Percentiles rank a stretch among this genome's conserved stretches.
These are phyloP conservation scores for Diaperis boleti DNA, from an alignment of 2,888 invertebrate genomes.

Conservation along the genomic window DNA sequence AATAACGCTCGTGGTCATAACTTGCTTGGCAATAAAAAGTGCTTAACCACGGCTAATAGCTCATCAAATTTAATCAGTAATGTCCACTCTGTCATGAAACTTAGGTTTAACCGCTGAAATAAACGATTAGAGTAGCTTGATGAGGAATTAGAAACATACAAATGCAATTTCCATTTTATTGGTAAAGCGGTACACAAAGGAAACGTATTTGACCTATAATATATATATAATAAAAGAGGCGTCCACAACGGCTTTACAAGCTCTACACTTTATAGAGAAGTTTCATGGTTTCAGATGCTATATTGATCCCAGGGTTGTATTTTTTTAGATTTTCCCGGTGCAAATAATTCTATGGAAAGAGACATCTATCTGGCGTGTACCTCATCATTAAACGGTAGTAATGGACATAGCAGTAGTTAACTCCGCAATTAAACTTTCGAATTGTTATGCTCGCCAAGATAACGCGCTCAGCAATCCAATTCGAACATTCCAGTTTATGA, in stretches of 20 bases:
- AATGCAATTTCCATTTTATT: background rate
- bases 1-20: slow-evolving; percentile 29
- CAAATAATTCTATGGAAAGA: slow-evolving; percentile 7
- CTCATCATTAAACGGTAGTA: slow-evolving; percentile 62
- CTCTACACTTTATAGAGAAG: no score
- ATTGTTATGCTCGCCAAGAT: slow-evolving; percentile 61
- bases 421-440: slow-evolving; percentile 64
- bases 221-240: no score
- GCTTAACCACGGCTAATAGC: slow-evolving; percentile 37
- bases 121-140: background rate
- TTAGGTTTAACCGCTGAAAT: slow-evolving; percentile 33
- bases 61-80: slow-evolving; percentile 46
- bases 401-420: slow-evolving; percentile 62
- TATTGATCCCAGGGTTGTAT: no score
- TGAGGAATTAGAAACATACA: slow-evolving; percentile 1
- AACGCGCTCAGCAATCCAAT: slow-evolving; percentile 59
- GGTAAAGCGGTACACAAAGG: background rate
- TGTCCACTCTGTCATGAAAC: slow-evolving; percentile 43
- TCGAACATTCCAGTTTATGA: slow-evolving; percentile 62
- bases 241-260: no score
- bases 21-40: slow-evolving; percentile 34
- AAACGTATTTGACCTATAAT: background rate
- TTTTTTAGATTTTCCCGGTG: background rate
- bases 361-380: slow-evolving; percentile 30
- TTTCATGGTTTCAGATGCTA: no score